These are phyloP conservation scores for Aphelenchoides avenae DNA, from an alignment of 1,140 invertebrate genomes.

Conservation along the genomic window DNA sequence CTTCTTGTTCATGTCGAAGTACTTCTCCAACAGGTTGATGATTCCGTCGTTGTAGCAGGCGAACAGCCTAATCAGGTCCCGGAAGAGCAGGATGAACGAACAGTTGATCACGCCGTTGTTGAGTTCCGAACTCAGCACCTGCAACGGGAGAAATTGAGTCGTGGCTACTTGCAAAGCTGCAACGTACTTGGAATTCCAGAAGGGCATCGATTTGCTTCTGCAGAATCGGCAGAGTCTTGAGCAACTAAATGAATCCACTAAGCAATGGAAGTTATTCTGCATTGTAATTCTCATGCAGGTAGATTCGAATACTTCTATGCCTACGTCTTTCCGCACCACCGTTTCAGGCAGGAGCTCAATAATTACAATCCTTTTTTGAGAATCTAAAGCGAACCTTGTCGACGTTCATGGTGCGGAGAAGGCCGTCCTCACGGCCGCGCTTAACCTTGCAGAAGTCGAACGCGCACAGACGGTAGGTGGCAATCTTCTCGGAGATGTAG, in stretches of 20 bases:
- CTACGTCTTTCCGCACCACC: background rate
- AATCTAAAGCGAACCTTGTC: slow-evolving; percentile 69
- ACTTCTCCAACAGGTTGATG: slow-evolving; percentile 97
- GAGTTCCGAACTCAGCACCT: slow-evolving; percentile 87
- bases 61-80: slow-evolving; percentile 96
- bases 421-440: slow-evolving; percentile 88
- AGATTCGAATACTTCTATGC: background rate
- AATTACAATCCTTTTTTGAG: slow-evolving; percentile 2
- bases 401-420: slow-evolving; percentile 89
- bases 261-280: background rate
- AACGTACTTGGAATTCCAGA: slow-evolving; percentile 83
- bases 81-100: slow-evolving; percentile 94
- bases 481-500: slow-evolving; percentile 97
- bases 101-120: slow-evolving; percentile 97
- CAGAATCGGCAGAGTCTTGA: slow-evolving; percentile 90
- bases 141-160: slow-evolving; percentile 28
- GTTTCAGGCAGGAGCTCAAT: background rate
- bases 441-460: slow-evolving; percentile 99
- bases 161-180: slow-evolving; percentile 8
- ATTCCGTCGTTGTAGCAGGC: slow-evolving; percentile 99
- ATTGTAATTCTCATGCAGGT: background rate
- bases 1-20: slow-evolving; percentile 99
- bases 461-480: slow-evolving; percentile 93
- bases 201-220: slow-evolving; percentile 90
- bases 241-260: slow-evolving; percentile 64